These are phyloP conservation scores for Phycodurus eques DNA, from an alignment of 2,113 vertebrate genomes.

Conservation along the genomic window DNA sequence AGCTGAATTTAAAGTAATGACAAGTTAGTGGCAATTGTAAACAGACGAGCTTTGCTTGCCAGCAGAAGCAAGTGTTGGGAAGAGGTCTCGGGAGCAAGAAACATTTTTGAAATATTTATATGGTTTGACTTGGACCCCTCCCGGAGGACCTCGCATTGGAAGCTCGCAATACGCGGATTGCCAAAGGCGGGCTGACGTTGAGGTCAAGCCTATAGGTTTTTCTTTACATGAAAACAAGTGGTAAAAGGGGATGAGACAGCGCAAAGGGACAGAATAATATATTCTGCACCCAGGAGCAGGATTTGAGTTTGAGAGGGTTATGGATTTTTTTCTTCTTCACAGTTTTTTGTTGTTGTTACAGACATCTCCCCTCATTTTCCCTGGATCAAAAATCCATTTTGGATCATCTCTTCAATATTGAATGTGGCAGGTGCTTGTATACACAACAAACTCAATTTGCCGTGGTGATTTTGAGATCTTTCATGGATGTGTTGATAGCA, in stretches of 20 bases:
- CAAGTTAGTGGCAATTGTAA: constrained; percentile 55
- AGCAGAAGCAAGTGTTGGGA: constrained; percentile 50
- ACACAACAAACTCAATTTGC: constrained; percentile 83
- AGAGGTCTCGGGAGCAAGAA: constrained; percentile 64
- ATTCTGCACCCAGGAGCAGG: constrained; percentile 69
- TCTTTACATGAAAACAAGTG: constrained; percentile 85
- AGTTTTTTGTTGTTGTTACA: constrained; percentile 68
- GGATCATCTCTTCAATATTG: constrained; percentile 80
- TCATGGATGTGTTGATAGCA: constrained; percentile 69
- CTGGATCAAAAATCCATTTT: constrained; percentile 80
- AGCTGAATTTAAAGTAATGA: constrained; percentile 49
- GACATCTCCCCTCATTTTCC: constrained; percentile 79
- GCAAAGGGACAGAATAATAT: constrained; percentile 64
- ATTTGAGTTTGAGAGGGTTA: constrained; percentile 76
- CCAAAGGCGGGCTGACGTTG: constrained; percentile 77
- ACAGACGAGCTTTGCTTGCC: constrained; percentile 50
- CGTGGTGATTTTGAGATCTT: constrained; percentile 74
- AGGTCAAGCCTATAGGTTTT: constrained; percentile 83
- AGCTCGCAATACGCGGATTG: constrained; percentile 78
- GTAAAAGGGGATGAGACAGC: constrained; percentile 63
- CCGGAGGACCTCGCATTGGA: constrained; percentile 76
- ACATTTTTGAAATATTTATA: constrained; percentile 86
- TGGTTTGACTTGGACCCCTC: constrained; percentile 80
- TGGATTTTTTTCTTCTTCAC: constrained; percentile 57
- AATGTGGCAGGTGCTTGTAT: constrained; percentile 82